Evolutionary conservation across 2,113 vertebrate species (phyloP).

Genomic region (Sander vitreus): DNA sequence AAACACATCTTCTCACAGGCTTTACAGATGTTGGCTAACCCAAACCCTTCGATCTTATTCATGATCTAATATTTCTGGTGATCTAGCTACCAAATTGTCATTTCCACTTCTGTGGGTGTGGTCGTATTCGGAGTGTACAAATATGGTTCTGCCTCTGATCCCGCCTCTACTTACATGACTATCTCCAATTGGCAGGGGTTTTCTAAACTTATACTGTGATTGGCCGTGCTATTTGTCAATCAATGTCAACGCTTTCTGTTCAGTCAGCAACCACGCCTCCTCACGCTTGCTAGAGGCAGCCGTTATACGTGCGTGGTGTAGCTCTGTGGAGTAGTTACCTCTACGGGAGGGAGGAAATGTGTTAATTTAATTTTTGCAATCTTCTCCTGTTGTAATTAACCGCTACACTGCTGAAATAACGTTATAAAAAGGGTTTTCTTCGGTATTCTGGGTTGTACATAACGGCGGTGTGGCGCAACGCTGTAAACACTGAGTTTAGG

Average conservation of each 20-base stretch:
- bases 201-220: neutral
- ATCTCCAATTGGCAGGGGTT: slow-evolving; percentile 28
- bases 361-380: slow-evolving; percentile 16
- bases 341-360: slow-evolving; percentile 33
- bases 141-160: slow-evolving; percentile 23
- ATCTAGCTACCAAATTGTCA: neutral
- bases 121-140: slow-evolving; percentile 14
- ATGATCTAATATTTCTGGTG: neutral
- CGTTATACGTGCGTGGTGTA: slow-evolving; percentile 51
- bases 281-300: slow-evolving; percentile 47
- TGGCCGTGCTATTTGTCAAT: slow-evolving; percentile 35
- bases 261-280: slow-evolving; percentile 43
- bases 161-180: neutral
- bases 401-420: neutral
- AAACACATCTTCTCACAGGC: neutral
- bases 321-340: slow-evolving; percentile 35
- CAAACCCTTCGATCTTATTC: neutral
- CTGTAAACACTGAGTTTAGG: slow-evolving; percentile 28
- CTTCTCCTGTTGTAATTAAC: neutral
- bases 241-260: slow-evolving; percentile 30
- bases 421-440: neutral
- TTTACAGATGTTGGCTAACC: neutral
- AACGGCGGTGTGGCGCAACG: slow-evolving; percentile 5
- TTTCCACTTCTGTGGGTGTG: slow-evolving; percentile 56
- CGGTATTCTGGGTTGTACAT: neutral